Conservation (phyloP, 2,888 invertebrate genomes). For the Sphinx pinastri region DNA sequence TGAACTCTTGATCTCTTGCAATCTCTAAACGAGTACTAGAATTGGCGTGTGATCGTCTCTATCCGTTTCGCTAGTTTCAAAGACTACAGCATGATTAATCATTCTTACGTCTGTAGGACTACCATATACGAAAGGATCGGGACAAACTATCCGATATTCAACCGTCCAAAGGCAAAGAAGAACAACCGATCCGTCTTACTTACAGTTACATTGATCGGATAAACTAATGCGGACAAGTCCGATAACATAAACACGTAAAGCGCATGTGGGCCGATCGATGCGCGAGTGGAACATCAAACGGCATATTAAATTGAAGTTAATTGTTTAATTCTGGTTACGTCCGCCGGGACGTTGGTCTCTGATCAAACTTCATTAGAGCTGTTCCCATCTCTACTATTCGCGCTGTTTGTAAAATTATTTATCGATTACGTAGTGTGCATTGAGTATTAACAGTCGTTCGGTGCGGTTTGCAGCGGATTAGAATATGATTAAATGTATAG, state of each 20-base stretch:
- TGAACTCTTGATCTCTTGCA: neutral
- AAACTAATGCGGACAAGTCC: neutral
- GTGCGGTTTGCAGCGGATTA: neutral
- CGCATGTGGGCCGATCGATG: conserved; percentile 19
- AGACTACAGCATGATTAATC: neutral
- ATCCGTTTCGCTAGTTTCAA: neutral
- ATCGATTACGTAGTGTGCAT: neutral
- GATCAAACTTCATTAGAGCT: conserved; percentile 29
- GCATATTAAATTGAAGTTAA: conserved; percentile 31
- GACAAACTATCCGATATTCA: neutral
- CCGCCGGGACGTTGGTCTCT: conserved; percentile 26
- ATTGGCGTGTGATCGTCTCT: neutral
- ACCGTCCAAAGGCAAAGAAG: neutral
- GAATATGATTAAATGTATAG: neutral
- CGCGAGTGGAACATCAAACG: conserved; percentile 26
- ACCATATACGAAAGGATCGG: neutral
- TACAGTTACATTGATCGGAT: neutral
- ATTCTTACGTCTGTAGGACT: neutral
- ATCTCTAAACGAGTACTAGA: neutral
- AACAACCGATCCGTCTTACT: neutral
- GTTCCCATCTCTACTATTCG: neutral
- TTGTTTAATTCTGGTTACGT: conserved; percentile 30
- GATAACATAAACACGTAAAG: conserved; percentile 3
- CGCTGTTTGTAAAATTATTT: neutral
- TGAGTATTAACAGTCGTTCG: neutral